Conservation (phyloP, 1,140 invertebrate species). For the Gryllus bimaculatus region DNA sequence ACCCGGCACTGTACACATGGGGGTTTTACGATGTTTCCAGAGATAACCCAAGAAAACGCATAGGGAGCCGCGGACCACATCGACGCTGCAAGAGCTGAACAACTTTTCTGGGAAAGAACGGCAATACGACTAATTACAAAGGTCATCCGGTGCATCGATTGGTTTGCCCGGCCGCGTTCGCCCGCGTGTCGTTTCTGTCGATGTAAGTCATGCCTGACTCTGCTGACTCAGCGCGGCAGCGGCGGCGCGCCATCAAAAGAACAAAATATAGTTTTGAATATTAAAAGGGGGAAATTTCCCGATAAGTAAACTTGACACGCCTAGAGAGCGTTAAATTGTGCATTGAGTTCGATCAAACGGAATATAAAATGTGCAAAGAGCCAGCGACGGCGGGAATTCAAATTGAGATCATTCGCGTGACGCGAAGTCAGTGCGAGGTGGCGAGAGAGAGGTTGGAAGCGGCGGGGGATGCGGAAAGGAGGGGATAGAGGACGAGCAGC, state of each 20-base stretch:
- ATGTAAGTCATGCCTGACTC: not conserved
- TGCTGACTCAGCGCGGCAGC: not conserved
- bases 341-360: not conserved
- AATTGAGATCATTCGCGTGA: not conserved
- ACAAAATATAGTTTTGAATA: not conserved
- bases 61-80: no score
- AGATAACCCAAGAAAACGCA: no score
- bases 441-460: not conserved
- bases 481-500: no score
- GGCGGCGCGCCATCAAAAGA: not conserved
- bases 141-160: no score
- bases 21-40: no score
- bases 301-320: not conserved
- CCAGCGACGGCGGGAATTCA: not conserved
- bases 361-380: slow-evolving; percentile 1
- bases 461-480: not conserved
- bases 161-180: no score
- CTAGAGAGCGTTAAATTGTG: not conserved
- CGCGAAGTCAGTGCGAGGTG: not conserved
- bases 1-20: no score
- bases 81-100: no score
- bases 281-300: not conserved
- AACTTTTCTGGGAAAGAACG: no score
- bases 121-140: no score
- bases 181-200: no score